A percentile compares a stretch with the other conserved stretches of the same genome.
phyloP scores from a whole-genome alignment of 2,888 invertebrate genomes.

The Zygogramma bicolorata region DNA sequence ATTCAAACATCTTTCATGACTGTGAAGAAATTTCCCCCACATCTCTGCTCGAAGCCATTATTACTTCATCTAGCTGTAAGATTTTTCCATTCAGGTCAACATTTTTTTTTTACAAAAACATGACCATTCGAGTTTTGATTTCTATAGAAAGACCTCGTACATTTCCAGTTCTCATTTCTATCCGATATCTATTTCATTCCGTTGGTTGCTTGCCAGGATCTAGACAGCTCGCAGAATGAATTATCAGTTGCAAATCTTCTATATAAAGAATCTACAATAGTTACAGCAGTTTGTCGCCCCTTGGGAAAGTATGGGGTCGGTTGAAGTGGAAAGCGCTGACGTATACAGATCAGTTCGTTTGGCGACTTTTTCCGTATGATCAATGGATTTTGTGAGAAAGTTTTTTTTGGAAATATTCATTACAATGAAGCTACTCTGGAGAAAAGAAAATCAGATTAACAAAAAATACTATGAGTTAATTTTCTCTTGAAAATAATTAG shows the following conservation, averaged over 20 bases:
- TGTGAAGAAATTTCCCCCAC: too few species aligned
- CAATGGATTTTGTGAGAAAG: too few species aligned
- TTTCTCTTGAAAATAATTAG: too few species aligned
- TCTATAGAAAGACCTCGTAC: slow-evolving; percentile 33
- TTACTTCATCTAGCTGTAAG: too few species aligned
- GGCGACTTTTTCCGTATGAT: background rate
- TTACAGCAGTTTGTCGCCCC: slow-evolving; percentile 49
- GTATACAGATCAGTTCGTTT: background rate
- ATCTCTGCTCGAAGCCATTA: too few species aligned
- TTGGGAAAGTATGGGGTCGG: slow-evolving; percentile 35
- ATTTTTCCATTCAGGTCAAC: too few species aligned
- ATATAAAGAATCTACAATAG: slow-evolving; percentile 51
- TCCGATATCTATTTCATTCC: slow-evolving; percentile 42
- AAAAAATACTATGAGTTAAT: too few species aligned
- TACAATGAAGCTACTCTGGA: too few species aligned
- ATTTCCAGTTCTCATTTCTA: slow-evolving; percentile 41
- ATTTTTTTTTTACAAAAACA: background rate
- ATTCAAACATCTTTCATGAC: too few species aligned
- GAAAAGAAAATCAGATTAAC: too few species aligned
- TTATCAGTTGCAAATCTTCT: slow-evolving; percentile 55
- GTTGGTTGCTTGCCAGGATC: slow-evolving; percentile 48
- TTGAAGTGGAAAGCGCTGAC: slow-evolving; percentile 22
- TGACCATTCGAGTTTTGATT: background rate
- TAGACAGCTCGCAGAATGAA: slow-evolving; percentile 51
- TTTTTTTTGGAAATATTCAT: too few species aligned